Evolutionary conservation across 2,888 invertebrate genomes (phyloP).

Genomic region (Agrochola circellaris): DNA sequence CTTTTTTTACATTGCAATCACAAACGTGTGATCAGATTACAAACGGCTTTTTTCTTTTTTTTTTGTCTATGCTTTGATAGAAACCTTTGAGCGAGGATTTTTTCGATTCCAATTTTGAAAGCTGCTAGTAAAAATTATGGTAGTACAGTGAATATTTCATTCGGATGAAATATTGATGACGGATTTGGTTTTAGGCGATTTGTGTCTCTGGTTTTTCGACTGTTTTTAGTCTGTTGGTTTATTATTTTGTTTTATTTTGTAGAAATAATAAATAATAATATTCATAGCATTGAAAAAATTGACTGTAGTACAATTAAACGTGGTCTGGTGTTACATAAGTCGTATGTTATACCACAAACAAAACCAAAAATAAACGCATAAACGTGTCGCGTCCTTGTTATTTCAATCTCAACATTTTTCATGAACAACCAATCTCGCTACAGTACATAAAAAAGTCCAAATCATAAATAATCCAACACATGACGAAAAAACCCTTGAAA

Average conservation of each 20-base stretch:
- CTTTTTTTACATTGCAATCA: conserved; percentile 46
- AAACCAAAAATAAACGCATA: neutral
- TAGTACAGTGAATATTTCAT: conserved; percentile 46
- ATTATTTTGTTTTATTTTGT: neutral
- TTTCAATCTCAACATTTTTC: too few species aligned
- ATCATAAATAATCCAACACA: conserved; percentile 26
- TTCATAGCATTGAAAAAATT: neutral
- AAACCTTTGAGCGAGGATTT: conserved; percentile 47
- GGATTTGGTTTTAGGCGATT: conserved; percentile 13
- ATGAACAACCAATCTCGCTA: neutral
- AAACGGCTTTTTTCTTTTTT: conserved; percentile 30
- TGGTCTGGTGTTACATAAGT: neutral
- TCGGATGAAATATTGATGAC: conserved; percentile 37
- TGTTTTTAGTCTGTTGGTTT: neutral
- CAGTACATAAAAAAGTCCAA: neutral
- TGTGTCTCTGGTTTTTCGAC: neutral
- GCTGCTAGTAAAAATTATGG: conserved; percentile 42
- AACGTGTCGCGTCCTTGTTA: too few species aligned
- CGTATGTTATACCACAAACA: neutral
- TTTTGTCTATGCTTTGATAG: conserved; percentile 42
- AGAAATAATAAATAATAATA: too few species aligned
- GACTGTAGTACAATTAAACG: neutral
- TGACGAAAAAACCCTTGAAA: neutral
- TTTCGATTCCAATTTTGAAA: conserved; percentile 40
- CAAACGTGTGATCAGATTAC: conserved; percentile 63